phyloP scores from a whole-genome alignment of 2,113 vertebrate genomes.

The Antennarius striatus region DNA sequence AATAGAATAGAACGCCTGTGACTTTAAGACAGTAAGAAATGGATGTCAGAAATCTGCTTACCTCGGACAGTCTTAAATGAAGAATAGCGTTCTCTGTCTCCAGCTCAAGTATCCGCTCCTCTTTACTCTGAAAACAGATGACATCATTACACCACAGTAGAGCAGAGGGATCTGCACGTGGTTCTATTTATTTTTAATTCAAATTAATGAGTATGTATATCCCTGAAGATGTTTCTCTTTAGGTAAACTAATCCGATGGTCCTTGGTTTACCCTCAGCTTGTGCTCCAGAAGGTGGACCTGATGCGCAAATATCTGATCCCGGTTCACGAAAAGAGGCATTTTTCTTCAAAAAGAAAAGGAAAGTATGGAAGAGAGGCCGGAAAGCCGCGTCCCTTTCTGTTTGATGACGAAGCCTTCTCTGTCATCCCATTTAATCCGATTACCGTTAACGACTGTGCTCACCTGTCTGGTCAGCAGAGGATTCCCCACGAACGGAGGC shows the following conservation, averaged over 20 bases:
- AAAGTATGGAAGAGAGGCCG: neutral
- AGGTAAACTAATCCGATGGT: neutral
- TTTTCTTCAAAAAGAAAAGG: neutral
- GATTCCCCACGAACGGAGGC: no score
- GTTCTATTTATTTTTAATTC: neutral
- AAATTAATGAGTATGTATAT: no score
- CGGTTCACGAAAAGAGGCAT: slow-evolving; percentile 77
- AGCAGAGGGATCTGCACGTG: neutral
- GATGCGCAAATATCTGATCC: slow-evolving; percentile 78
- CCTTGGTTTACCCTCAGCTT: slow-evolving; percentile 72
- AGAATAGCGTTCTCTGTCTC: slow-evolving; percentile 87
- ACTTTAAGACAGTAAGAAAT: slow-evolving; percentile 1
- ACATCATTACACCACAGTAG: neutral
- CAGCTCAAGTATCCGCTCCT: slow-evolving; percentile 85
- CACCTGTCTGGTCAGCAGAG: slow-evolving; percentile 9
- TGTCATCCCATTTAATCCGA: slow-evolving; percentile 57
- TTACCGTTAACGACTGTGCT: slow-evolving; percentile 48
- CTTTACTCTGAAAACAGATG: slow-evolving; percentile 78
- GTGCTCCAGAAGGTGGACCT: slow-evolving; percentile 77
- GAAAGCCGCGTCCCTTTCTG: slow-evolving; percentile 1
- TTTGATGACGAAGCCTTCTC: slow-evolving; percentile 27
- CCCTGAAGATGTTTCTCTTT: no score
- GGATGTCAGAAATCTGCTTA: slow-evolving; percentile 35
- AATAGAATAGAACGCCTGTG: neutral
- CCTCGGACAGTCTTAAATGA: slow-evolving; percentile 84